Base-by-base conservation (phyloP, 2,888 invertebrate species). In the Eurytoma californica region DNA sequence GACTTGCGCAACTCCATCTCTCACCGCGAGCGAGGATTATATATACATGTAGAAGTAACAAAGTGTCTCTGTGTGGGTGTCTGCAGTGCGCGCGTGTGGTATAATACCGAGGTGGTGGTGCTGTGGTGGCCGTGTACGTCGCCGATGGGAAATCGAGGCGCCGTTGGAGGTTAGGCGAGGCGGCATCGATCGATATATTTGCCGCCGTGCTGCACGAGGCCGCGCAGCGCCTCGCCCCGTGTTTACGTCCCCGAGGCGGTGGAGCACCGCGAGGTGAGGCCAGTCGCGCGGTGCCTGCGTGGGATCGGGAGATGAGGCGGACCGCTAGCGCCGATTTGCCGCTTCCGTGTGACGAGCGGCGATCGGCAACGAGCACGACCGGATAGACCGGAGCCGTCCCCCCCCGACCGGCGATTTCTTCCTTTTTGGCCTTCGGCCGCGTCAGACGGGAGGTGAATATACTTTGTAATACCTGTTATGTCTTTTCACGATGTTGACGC, bases 331-430 rank as follows among this genome's bases (percentile, higher is more conserved):
- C 47, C 65, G 65, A 63, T 69, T 53, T 77, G 65, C 70, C 65
- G 55, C 47, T 24, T n/a, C 51, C 68, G 66, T 39, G 30, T 18
- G 51, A 12, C 28, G 16, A 14, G 4, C 4, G n/a, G 3, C 51
- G 51, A 75, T 61, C 63, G 49, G 58, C 47, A 9, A 18, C 53
- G 75, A 60, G 49, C 18, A 69, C 57, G 51, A 66, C 51, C 53
- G 30, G 60, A 30, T 58, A 49, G 39, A 39, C 39, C 39, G 39
- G 39, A 39, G 5, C 9, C 39, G 39, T 39, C 39, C 7, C 39
- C 7, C 7, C 39, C n/a, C n/a, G n/a, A 9, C 39, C 39, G 39
- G 39, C 5, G 7, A 24, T 24, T 57, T 24, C 39, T 7, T 63
- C 51, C 3, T 53, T 24, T 58, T 49, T 70, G 65, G 65, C 30